Base-by-base conservation (phyloP, 2,113 vertebrate species). In the Egretta garzetta region DNA sequence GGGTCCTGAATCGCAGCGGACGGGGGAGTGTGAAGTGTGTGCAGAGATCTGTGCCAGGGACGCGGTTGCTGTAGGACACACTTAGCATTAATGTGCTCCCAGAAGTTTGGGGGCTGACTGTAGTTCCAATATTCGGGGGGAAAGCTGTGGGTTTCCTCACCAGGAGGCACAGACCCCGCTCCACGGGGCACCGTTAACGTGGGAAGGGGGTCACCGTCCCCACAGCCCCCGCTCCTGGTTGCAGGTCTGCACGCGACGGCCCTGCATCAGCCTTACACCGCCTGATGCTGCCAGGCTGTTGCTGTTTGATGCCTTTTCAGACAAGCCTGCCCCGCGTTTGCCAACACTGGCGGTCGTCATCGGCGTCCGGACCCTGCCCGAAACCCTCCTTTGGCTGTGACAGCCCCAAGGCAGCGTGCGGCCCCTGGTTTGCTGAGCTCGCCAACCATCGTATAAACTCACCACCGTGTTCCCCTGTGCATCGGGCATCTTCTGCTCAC, bases 311-410 rank as follows among this genome's bases (percentile, higher is more conserved):
- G 32, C 37, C 20, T 60, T 87, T 68, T 20, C 43, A 6, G 16
- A 20, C 16, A 12, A 20, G 32, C 12, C 53, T 64, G 41, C 30
- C 43, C 41, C 3, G 0, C 4, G 0, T 19, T 39, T 14, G 23
- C 43, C 6, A 18, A 22, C 21, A 6, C 1, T 3, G 0, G 27
- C 1, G 2, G 12, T 39, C 60, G 3, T 6, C 66, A 2, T 7
- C 56, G 13, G 5, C 5, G 2, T 66, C 41, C 8, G 0, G 9
- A 11, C n/a, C 62, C 62, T 35, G 35, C 43, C 30, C 11, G 1
- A 55, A 27, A 13, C 18, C 20, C 32, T 8, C 49, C 39, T 6
- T 24, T 8, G 37, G 49, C 68, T 9, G 21, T 5, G 30, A 32
- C 4, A 4, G 22, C 28, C 15, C 23, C 64, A 2, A 7, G 33